Evolutionary conservation across 2,888 invertebrate genomes (phyloP), one percentile per base, ranked within the genome.

Genomic region (Luperina nickerlii): DNA sequence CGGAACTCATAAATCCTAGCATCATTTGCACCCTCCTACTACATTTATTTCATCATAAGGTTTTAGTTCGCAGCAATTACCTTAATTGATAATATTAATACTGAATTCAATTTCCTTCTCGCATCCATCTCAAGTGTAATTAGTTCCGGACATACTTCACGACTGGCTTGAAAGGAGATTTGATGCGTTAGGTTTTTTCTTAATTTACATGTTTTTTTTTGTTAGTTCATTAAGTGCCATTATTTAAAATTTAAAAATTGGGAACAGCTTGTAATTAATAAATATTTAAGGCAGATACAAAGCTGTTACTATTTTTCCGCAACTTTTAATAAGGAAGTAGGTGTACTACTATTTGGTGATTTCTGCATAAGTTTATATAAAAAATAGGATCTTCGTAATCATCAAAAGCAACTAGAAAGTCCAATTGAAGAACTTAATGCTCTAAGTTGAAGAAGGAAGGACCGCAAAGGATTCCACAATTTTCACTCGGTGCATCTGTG

Each of bases 71-170:
- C 69, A 81, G 81, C 68, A 72, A 81, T 85, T 85, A 74, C 70
- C 79, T 89, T 91, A 89, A 90, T 89, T 80, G 79, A 84, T 79
- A 74, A 82, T 89, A 91, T 90, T 86, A 91, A 92, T 91, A 88
- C 86, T 83, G 83, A 87, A 82, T 80, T 83, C 87, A 84, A 91
- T 92, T 92, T 92, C 92, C 91, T 88, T 82, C 83, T 87, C 88
- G 74, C 89, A 92, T 93, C 78, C 71, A 90, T 93, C 89, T 90
- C 81, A 60, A 73, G 78, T 62, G 67, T 74, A 82, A 89, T 91
- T 91, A 90, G 90, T 90, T 87, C 78, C 89, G 89, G 83, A 76
- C 62, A 85, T 85, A 76, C 71, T 79, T 79, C 72, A 79, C 78
- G 54, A 74, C 70, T 78, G 38, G 38, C 67, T 76, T 75, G 48